Conservation (phyloP, 1,140 invertebrate genomes). For the Linepithema humile region DNA sequence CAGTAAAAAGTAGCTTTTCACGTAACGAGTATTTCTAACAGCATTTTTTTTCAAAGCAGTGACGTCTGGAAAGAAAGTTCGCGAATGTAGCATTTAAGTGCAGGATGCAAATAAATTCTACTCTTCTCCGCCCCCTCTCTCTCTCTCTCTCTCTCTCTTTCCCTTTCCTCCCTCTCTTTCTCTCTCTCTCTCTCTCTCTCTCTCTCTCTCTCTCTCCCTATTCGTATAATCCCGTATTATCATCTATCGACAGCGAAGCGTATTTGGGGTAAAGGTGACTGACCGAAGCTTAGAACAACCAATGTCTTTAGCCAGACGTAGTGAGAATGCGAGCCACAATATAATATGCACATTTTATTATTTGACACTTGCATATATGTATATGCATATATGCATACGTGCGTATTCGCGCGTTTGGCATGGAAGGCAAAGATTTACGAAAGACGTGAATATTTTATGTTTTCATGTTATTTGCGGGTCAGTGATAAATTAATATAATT, state of each 20-base stretch:
- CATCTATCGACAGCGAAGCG: conserved; percentile 8
- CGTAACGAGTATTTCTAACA: background rate
- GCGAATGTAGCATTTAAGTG: background rate
- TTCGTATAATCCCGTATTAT: background rate
- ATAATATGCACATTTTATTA: background rate
- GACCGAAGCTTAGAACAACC: conserved; percentile 22
- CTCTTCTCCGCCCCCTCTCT: too few relatives aligned
- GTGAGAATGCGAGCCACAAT: background rate
- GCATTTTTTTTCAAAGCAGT: background rate
- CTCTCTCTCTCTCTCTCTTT: too few relatives aligned
- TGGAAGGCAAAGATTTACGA: background rate
- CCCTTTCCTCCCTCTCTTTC: too few relatives aligned
- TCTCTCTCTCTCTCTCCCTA: background rate
- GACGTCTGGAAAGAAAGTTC: background rate
- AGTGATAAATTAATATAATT: conserved; percentile 29
- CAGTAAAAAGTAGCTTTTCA: background rate
- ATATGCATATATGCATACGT: background rate
- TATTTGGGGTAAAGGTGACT: conserved; percentile 31
- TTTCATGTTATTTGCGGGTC: conserved; percentile 1
- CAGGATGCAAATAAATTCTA: background rate
- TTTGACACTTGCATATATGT: background rate
- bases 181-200: too few relatives aligned
- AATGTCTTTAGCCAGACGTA: background rate
- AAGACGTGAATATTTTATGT: conserved; percentile 24
- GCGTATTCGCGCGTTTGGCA: too few relatives aligned